Percentiles rank a stretch among this genome's conserved stretches.
Evolutionary conservation across 2,797 vertebrate species (phyloP).

Genomic region (Rhinoraja longicauda): DNA sequence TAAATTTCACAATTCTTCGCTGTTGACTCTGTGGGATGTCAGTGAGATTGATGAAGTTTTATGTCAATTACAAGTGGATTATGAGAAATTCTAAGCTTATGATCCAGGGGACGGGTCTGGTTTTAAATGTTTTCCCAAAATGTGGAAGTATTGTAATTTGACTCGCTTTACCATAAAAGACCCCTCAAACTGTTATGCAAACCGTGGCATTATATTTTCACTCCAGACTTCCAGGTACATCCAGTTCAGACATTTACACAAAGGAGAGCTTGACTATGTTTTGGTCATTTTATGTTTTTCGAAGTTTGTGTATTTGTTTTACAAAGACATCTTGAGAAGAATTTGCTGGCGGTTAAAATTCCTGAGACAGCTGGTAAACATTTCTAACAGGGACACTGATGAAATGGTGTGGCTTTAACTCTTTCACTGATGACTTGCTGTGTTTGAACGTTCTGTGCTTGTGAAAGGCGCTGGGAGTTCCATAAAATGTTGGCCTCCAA

Average conservation of each 20-base stretch:
- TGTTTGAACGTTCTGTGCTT: not conserved
- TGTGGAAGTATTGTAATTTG: not conserved
- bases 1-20: not conserved
- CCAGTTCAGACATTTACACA: not conserved
- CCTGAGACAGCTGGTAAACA: not conserved
- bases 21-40: not conserved
- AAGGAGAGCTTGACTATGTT: not conserved
- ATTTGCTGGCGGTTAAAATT: slow-evolving; percentile 8
- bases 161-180: not conserved
- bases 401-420: not conserved
- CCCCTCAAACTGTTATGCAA: not conserved
- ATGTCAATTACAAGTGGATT: not conserved
- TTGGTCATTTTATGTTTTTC: not conserved
- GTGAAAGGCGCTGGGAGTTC: slow-evolving; percentile 5
- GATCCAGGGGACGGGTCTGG: not conserved
- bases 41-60: not conserved
- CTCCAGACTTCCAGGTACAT: not conserved
- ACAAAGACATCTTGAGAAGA: slow-evolving; percentile 1
- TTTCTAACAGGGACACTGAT: not conserved
- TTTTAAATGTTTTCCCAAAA: not conserved
- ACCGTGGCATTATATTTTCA: not conserved
- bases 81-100: not conserved
- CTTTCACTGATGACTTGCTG: not conserved
- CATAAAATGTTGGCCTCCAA: not conserved
- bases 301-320: not conserved